Evolutionary conservation across 2,797 vertebrate genomes (phyloP).

Genomic region (Lacerta bilineata): DNA sequence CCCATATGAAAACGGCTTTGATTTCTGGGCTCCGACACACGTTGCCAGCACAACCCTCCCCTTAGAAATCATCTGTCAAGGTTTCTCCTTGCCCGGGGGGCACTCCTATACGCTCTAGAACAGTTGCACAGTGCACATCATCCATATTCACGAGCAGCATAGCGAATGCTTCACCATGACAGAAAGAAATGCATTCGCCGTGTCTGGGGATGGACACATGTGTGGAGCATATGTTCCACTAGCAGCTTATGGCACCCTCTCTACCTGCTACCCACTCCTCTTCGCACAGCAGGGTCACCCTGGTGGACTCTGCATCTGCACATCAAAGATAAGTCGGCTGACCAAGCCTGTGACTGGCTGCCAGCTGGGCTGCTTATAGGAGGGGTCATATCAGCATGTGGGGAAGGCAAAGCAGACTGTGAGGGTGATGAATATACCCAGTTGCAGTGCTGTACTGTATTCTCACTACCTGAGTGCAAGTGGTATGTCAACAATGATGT

Average conservation of each 20-base stretch:
- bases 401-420: slow-evolving; percentile 65
- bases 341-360: slow-evolving; percentile 68
- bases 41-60: background rate
- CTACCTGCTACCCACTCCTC: slow-evolving; percentile 68
- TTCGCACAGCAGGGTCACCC: slow-evolving; percentile 64
- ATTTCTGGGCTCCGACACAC: background rate
- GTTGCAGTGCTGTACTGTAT: accelerated
- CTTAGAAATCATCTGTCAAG: background rate
- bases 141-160: slow-evolving; percentile 29
- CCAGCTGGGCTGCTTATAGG: slow-evolving; percentile 65
- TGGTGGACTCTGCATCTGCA: slow-evolving; percentile 62
- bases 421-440: slow-evolving; percentile 57
- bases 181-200: slow-evolving; percentile 21
- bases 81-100: slow-evolving; percentile 6
- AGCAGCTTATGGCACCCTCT: slow-evolving; percentile 29
- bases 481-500: background rate
- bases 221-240: slow-evolving; percentile 67
- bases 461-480: background rate
- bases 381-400: slow-evolving; percentile 55
- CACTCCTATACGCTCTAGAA: slow-evolving; percentile 15
- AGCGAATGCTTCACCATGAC: slow-evolving; percentile 7
- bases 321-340: slow-evolving; percentile 66
- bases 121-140: background rate
- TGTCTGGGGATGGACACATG: background rate
- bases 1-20: slow-evolving; percentile 12